Conservation (phyloP, 1,140 invertebrate species). For the Platorchestia sp. region DNA sequence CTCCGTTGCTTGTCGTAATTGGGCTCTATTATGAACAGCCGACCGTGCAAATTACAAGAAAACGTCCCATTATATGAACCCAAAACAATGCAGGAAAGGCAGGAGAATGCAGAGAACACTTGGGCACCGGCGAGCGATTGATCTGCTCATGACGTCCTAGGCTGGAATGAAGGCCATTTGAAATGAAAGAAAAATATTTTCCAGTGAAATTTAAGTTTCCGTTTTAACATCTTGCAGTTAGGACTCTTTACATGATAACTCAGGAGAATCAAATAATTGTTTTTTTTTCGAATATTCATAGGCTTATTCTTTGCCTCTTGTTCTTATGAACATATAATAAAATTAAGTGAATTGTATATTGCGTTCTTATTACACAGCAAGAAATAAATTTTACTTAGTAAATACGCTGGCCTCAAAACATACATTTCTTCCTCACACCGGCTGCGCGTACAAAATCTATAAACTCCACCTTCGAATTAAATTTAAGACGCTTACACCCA, state of each 20-base stretch:
- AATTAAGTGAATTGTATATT: too few relatives aligned
- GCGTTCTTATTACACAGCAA: too few relatives aligned
- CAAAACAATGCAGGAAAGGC: neutral
- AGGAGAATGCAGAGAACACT: neutral
- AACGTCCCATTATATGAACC: neutral
- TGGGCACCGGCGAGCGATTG: neutral
- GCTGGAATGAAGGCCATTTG: neutral
- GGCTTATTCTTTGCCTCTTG: too few relatives aligned
- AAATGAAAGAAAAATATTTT: neutral
- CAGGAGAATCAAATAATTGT: neutral
- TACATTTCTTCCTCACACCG: too few relatives aligned
- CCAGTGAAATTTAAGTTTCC: neutral
- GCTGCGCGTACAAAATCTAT: too few relatives aligned
- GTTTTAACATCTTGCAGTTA: too few relatives aligned
- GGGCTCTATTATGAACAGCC: constrained; percentile 15
- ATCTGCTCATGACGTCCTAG: neutral
- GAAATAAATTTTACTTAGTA: too few relatives aligned
- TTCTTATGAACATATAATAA: too few relatives aligned
- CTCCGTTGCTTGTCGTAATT: constrained; percentile 1
- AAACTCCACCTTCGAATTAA: too few relatives aligned
- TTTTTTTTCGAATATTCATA: too few relatives aligned
- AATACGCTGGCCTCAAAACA: too few relatives aligned
- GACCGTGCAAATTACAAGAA: constrained; percentile 27
- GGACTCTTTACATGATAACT: neutral
- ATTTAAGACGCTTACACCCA: neutral